A percentile compares a stretch with the other conserved stretches of the same genome.
Conservation (phyloP, 2,113 vertebrate genomes). For the Elaphurus davidianus region DNA sequence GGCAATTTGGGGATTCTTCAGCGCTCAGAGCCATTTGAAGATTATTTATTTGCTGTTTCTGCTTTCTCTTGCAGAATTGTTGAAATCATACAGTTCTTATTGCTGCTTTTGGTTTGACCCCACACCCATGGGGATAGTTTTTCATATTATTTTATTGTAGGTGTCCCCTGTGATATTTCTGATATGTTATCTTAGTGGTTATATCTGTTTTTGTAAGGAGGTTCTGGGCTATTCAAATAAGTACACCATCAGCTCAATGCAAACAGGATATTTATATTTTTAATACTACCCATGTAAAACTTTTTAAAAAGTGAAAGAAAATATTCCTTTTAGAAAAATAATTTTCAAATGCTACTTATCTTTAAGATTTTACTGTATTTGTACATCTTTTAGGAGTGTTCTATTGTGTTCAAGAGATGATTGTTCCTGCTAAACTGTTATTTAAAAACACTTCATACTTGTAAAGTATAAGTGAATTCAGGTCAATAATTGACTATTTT, state of each 20-base stretch:
- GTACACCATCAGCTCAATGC: neutral
- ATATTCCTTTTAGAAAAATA: neutral
- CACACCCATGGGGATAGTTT: neutral
- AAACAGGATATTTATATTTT: neutral
- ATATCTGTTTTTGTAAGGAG: neutral
- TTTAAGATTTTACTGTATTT: neutral
- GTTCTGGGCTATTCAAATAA: neutral
- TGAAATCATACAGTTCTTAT: neutral
- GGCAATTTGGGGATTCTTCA: neutral
- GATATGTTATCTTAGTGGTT: neutral
- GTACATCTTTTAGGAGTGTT: neutral
- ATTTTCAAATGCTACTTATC: neutral
- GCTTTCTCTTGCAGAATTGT: neutral
- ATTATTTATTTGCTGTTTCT: neutral
- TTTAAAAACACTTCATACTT: neutral
- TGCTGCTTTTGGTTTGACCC: neutral
- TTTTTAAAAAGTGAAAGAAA: constrained; percentile 7
- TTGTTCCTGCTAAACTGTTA: neutral
- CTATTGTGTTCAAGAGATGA: neutral
- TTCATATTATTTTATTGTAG: neutral
- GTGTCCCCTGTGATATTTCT: neutral
- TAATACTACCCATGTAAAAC: neutral
- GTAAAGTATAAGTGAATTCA: neutral
- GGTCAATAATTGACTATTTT: neutral
- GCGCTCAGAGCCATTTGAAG: neutral